phyloP scores from a whole-genome alignment of 2,113 vertebrate species.

The Eulemur macaco region DNA sequence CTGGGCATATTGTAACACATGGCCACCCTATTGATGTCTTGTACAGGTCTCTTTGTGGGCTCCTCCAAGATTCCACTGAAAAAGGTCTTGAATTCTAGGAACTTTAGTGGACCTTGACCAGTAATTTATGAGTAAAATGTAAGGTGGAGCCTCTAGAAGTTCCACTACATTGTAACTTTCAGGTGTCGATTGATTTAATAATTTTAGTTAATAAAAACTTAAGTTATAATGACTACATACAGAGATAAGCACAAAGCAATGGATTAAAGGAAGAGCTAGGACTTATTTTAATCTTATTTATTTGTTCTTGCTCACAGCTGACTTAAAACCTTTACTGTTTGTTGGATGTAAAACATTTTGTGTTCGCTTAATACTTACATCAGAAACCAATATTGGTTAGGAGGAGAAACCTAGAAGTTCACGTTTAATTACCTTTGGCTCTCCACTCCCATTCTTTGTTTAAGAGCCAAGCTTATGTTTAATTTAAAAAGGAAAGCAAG shows the following conservation, averaged over 20 bases:
- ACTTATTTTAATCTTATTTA: not conserved
- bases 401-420: not conserved
- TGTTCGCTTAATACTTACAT: not conserved
- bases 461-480: not conserved
- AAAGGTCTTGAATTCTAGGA: not conserved
- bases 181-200: not conserved
- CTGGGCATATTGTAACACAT: not conserved
- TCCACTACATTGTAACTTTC: not conserved
- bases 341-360: not conserved
- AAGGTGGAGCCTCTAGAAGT: not conserved
- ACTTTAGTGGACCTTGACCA: not conserved
- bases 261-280: not conserved
- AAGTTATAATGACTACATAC: not conserved
- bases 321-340: not conserved
- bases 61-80: not conserved
- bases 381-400: not conserved
- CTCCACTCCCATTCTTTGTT: not conserved
- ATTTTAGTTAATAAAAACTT: not conserved
- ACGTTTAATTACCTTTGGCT: not conserved
- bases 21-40: not conserved
- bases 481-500: conserved; percentile 23
- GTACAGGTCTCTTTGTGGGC: not conserved
- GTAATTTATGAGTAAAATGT: not conserved
- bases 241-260: not conserved
- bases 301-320: not conserved